Evolutionary conservation across 2,888 invertebrate species (phyloP).

Genomic region (Eucriotettix oculatus): DNA sequence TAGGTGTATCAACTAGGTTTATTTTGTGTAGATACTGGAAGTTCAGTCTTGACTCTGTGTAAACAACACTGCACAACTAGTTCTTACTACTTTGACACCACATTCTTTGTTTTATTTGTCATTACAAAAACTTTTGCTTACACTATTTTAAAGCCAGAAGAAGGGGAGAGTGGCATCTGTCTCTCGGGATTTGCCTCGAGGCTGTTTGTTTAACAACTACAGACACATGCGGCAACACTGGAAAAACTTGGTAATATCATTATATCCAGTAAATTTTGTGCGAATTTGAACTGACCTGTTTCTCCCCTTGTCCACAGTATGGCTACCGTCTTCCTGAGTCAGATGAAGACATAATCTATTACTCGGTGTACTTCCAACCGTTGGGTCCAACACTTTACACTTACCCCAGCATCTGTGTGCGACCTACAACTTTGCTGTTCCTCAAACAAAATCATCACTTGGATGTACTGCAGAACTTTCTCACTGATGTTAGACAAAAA

Average conservation of each 20-base stretch:
- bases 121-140: no score
- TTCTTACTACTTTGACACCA: no score
- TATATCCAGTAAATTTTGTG: no score
- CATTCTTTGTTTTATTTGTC: no score
- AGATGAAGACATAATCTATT: neutral
- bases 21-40: no score
- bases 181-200: neutral
- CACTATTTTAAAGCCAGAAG: neutral
- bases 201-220: neutral
- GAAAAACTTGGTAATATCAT: neutral
- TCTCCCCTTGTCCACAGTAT: neutral
- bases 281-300: neutral
- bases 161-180: neutral
- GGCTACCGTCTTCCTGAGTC: neutral
- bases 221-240: neutral
- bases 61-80: no score
- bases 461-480: neutral
- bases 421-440: neutral
- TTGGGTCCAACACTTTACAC: neutral
- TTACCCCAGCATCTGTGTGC: neutral
- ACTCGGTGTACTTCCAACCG: neutral
- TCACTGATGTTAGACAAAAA: neutral
- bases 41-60: no score
- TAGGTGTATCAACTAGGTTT: no score
- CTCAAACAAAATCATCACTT: neutral